Conservation (phyloP, 2,888 invertebrate genomes). For the Anagyrus pseudococci region DNA sequence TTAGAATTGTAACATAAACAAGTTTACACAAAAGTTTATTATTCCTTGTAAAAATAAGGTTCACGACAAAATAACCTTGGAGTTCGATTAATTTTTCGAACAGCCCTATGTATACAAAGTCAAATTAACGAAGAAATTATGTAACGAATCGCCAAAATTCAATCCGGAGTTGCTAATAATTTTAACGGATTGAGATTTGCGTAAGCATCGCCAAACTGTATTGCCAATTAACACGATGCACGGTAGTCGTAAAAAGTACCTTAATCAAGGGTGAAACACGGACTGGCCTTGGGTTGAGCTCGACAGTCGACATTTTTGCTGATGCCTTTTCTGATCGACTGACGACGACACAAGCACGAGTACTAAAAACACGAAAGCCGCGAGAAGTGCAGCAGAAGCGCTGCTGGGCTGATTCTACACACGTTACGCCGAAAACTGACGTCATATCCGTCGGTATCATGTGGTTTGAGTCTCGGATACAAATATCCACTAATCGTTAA, state of each 20-base stretch:
- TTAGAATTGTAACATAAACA: too few relatives aligned
- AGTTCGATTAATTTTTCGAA: too few relatives aligned
- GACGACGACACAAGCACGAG: background rate
- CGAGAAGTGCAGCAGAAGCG: background rate
- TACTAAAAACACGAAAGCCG: constrained; percentile 1
- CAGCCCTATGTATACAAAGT: constrained; percentile 7
- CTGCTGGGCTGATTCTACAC: background rate
- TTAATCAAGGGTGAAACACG: constrained; percentile 83
- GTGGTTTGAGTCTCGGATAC: constrained; percentile 18
- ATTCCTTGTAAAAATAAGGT: too few relatives aligned
- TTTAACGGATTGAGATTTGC: too few relatives aligned
- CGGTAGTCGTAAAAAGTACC: constrained; percentile 59
- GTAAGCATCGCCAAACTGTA: too few relatives aligned
- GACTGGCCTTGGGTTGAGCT: constrained; percentile 66
- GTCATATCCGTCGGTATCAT: constrained; percentile 33
- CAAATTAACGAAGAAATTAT: constrained; percentile 18
- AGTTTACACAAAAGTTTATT: too few relatives aligned
- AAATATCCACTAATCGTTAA: too few relatives aligned
- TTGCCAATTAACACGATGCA: too few relatives aligned
- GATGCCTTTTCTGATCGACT: constrained; percentile 1
- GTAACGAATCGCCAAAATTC: constrained; percentile 17
- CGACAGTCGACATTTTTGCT: constrained; percentile 56
- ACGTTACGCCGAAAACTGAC: constrained; percentile 2
- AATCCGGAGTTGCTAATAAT: background rate
- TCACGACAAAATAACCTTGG: too few relatives aligned